Evolutionary conservation across 2,113 vertebrate genomes (phyloP), one percentile per base, ranked within the genome.

Genomic region (Oncorhynchus clarkii): DNA sequence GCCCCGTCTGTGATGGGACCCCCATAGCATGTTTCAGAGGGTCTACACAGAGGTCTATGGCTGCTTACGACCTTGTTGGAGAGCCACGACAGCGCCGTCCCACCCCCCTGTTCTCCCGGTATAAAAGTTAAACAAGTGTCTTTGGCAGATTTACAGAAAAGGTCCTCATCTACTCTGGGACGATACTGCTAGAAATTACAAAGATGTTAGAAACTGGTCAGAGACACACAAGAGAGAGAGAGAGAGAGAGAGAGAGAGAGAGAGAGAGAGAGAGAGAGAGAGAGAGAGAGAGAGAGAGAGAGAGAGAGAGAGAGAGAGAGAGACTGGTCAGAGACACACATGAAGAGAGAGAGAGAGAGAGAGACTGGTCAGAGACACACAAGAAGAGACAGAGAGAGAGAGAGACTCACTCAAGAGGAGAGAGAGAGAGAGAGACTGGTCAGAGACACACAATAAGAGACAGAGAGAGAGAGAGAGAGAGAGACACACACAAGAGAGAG

Each of bases 71-170:
- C 24, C 64, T 51, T n/a, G 18, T 2, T 68, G 65, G 68, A 64
- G 72, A 16, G 49, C 31, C 65, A 34, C 20, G 66, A 74, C 66
- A 14, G 26, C 22, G 22, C 65, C 22, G 29, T 26, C 16, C 16
- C 22, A 31, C 65, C 70, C 67, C 39, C 75, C 51, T 29, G 59
- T 65, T 51, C 45, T 45, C 51, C 27, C 31, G 18, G 71, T 82
- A 85, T 67, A 89, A 91, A 91, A 79, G 67, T 76, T 81, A 78
- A 83, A 76, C 72, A 80, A 85, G 78, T 84, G 88, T 93, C 93
- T 93, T 93, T 93, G 92, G 91, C 90, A 90, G 86, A 88, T 87
- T 90, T 83, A 89, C 86, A 87, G 79, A 87, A 85, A 86, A 84
- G 82, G 73, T 73, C 76, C 68, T 82, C n/a, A 74, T 62, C 22